Base-by-base conservation (phyloP, 2,888 invertebrate species). In the Tricholauxania praeusta region DNA sequence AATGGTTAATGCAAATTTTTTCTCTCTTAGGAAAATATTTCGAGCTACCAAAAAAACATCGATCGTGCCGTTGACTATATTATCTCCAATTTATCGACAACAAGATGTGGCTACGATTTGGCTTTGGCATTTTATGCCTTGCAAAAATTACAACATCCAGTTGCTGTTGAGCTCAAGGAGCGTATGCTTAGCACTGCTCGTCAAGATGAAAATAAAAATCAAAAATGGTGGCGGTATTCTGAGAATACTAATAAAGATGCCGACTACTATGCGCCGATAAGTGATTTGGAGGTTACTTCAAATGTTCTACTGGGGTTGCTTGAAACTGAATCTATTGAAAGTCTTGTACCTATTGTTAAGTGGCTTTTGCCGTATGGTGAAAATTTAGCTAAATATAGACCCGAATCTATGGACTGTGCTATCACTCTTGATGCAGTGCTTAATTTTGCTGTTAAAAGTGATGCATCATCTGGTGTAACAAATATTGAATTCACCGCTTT, bases 1-100 rank as follows among this genome's bases (percentile, higher is more conserved):
- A 52, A 32, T 47, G 12, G 12, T 47, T n/a, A n/a, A n/a, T n/a
- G 48, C 14, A 49, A 32, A 52, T 68, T 32, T 12, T 39, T 53
- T 67, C 28, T n/a, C 22, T 10, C 1, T 10, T 67, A 81, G 82
- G 82, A 83, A 68, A 71, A n/a, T 19, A 47, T 67, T 10, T 14
- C 19, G 7, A 67, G 14, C 12, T 68, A 68, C 49, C 12, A n/a
- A 6, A 53, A 8, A 15, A 68, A 59, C 8, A 48, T 68, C 22
- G 68, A 57, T n/a, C 51, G 14, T 39, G 70, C 70, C 28, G 19
- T 28, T 17, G 63, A 70, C 10, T 63, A 63, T n/a, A 70, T 70
- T 51, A 14, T 62, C n/a, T 3, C 62, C 39, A 51, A 63, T 17
- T 53, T 62, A 53, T 7, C 1, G 14, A 17, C 32, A 3, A 70